Base-by-base conservation (phyloP, 2,888 invertebrate genomes). In the Heliconius cydno region DNA sequence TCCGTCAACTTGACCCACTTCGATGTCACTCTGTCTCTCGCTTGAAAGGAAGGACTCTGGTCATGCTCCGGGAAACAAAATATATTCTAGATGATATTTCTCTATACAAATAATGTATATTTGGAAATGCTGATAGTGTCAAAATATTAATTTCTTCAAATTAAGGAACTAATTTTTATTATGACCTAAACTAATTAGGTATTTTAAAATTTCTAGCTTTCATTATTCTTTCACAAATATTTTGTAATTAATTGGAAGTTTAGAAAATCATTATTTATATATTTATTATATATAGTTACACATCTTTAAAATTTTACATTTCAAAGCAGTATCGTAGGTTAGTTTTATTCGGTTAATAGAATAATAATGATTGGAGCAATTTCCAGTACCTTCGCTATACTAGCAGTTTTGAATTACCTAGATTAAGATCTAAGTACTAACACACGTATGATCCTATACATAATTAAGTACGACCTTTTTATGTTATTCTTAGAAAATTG, bases 1-100 rank as follows among this genome's bases (percentile, higher is more conserved):
- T 89, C 91, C 92, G 86, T 92, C 90, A 92, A 92, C 92, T 93
- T 93, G 93, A 91, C 94, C 93, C 84, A 93, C 85, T 87, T 92
- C 80, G 79, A 83, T 87, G 90, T 91, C 88, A 92, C 90, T 92
- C 34, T 34, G 6, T 34, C 34, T 34, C 86, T 91, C 90, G 85
- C 85, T 85, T 90, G 90, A 87, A 84, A 88, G 87, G 87, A 88
- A 89, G 87, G 86, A 85, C 89, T 77, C 41, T 73, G 83, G 81
- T 83, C 65, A 74, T 73, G 30, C 60, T 75, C 52, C 28, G 34
- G 71, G 30, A 75, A 74, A 73, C 60, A 60, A 9, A 25, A 25
- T 60, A 60, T 73, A 38, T 38, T 73, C 73, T 60, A 25, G 60
- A n/a, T 2, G 34, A 38, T 73, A 57, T 52, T 7, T 60, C 22